Evolutionary conservation across 30 jellyfish, hydroid and myxozoan genomes (phyloP), one percentile per base, ranked within the genome.

Genomic region (Aurelia aurita): DNA sequence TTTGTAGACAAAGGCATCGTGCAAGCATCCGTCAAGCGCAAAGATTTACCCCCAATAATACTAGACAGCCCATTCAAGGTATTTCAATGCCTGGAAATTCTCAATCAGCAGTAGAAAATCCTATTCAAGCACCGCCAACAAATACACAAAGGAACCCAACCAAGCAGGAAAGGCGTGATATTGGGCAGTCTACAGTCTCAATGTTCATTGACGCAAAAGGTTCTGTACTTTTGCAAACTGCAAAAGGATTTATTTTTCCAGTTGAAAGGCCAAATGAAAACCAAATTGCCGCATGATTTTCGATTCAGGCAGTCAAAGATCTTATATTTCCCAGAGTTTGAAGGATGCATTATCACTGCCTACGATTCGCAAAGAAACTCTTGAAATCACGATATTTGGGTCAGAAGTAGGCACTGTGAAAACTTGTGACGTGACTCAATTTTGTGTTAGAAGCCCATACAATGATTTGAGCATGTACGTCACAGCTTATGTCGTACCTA

Each of bases 401-500:
- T 62, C 2, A 1, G 58, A 49, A 4, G 66, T 15, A 53, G 92
- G 79, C 22, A 59, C 70, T 10, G 13, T 47, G 23, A 68, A 45
- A 3, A 53, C 69, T 11, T 68, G 87, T 21, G 87, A 68, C 28
- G 65, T 69, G 4, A 54, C 43, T 2, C 86, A 82, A 31, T 28
- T 69, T 70, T 68, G 79, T n/a, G 92, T 58, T 25, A 51, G 79
- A 12, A 68, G 86, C 39, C 71, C 86, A 0, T 70, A 34, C 43
- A 49, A 54, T 43, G 74, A 31, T n/a, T 23, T 49, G 35, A 11
- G 77, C 20, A 19, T 55, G 11, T 82, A 67, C 53, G 66, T 82
- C 60, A 82, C 67, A 16, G 92, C 92, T 19, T 68, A 66, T 69
- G 85, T 69, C 7, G 86, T 82, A n/a, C 85, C 92, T 13, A n/a